Conservation (phyloP, 2,888 invertebrate species). For the Caenorhabditis uteleia region DNA sequence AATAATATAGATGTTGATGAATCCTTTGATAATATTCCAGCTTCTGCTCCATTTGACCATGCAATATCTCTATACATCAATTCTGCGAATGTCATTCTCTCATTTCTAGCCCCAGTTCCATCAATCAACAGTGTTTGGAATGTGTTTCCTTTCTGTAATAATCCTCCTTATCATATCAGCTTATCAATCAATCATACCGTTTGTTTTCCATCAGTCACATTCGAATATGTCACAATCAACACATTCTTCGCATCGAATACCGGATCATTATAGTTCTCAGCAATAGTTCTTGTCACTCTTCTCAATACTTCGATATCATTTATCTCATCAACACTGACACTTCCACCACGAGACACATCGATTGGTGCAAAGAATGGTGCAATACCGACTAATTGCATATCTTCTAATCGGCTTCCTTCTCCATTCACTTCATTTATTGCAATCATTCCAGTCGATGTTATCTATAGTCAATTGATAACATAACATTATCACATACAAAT, state of each 20-base stretch:
- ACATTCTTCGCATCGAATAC: constrained; percentile 60
- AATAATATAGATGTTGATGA: constrained; percentile 56
- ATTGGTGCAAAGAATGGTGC: constrained; percentile 67
- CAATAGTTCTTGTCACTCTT: constrained; percentile 43
- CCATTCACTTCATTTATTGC: constrained; percentile 50
- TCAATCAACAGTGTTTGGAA: constrained; percentile 66
- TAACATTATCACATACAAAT: not conserved
- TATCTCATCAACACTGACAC: constrained; percentile 53
- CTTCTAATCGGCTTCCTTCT: constrained; percentile 49
- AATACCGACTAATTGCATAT: constrained; percentile 57
- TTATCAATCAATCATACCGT: constrained; percentile 6
- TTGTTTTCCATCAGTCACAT: constrained; percentile 50
- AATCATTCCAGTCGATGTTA: constrained; percentile 64
- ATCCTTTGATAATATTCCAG: constrained; percentile 65
- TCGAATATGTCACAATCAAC: constrained; percentile 58
- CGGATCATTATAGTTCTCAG: constrained; percentile 47
- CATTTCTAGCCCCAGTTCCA: constrained; percentile 49
- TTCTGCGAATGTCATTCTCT: constrained; percentile 61
- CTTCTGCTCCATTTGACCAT: constrained; percentile 67
- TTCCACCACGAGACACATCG: constrained; percentile 56
- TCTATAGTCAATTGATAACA: constrained; percentile 45
- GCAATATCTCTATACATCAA: constrained; percentile 63
- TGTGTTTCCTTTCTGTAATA: constrained; percentile 65
- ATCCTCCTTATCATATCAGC: constrained; percentile 22
- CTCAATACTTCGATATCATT: constrained; percentile 34